These are phyloP conservation scores for Malurus splendens DNA, from an alignment of 2,797 vertebrate genomes.

Conservation along the genomic window DNA sequence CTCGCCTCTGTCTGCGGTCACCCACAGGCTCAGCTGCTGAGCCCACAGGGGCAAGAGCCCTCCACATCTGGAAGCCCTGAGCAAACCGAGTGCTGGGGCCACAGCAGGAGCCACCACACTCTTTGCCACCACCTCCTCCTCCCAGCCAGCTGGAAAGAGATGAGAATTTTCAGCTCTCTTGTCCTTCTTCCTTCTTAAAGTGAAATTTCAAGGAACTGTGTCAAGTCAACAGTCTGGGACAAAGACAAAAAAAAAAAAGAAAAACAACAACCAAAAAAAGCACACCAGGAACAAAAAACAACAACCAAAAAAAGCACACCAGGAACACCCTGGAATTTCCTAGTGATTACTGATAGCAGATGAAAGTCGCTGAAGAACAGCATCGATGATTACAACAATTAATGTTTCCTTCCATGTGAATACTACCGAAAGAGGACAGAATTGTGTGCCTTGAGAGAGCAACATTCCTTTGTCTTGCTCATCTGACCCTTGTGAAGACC, in stretches of 20 bases:
- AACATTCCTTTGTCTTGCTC: constrained; percentile 25
- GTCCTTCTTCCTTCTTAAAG: background rate
- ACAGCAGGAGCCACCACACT: background rate
- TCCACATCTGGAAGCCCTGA: background rate
- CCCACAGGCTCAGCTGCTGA: background rate
- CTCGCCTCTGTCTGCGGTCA: background rate
- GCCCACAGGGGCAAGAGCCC: background rate
- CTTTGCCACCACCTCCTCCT: background rate
- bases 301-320: background rate
- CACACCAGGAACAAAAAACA: background rate
- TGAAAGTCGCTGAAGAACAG: constrained; percentile 21
- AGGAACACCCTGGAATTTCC: constrained; percentile 54
- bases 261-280: background rate
- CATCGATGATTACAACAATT: constrained; percentile 1
- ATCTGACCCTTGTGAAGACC: constrained; percentile 7
- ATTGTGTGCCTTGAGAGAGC: background rate
- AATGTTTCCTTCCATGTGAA: constrained; percentile 36
- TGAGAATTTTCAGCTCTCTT: background rate
- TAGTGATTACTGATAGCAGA: constrained; percentile 42
- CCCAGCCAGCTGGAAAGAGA: background rate
- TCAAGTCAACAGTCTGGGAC: constrained; percentile 15
- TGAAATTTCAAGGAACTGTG: constrained; percentile 33
- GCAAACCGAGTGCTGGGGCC: background rate
- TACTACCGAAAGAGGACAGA: background rate
- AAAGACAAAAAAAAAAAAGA: background rate